Percentiles rank a stretch among this genome's conserved stretches.
Conservation (phyloP, 2,113 vertebrate genomes). For the Aegotheles bennettii region DNA sequence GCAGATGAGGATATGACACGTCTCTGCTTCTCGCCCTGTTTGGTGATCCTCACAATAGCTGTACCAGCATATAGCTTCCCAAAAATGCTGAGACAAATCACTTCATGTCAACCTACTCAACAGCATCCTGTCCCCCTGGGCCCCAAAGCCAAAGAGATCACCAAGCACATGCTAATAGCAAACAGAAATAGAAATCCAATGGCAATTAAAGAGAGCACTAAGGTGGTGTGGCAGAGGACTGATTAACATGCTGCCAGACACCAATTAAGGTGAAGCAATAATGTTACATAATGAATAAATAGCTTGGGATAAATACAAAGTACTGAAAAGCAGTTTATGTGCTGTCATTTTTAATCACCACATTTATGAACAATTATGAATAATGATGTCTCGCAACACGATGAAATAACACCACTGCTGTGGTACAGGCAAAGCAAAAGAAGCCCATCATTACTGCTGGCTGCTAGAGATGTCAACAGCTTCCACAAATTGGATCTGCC, state of each 20-base stretch:
- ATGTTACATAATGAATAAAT: conserved; percentile 33
- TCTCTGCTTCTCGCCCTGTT: background rate
- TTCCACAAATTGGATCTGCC: background rate
- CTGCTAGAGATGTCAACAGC: background rate
- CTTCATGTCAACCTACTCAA: background rate
- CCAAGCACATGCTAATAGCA: background rate
- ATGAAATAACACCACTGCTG: background rate
- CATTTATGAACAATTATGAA: conserved; percentile 17
- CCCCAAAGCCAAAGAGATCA: background rate
- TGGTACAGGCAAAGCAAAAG: background rate
- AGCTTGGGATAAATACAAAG: background rate
- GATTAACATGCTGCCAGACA: background rate
- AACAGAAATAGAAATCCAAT: background rate
- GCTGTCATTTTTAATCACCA: conserved; percentile 25
- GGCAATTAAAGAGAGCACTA: background rate
- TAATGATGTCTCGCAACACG: background rate
- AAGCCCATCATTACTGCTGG: background rate
- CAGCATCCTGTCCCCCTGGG: background rate
- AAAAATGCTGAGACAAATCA: background rate
- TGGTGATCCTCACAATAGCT: background rate
- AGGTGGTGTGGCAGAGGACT: background rate
- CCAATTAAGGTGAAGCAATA: conserved; percentile 29
- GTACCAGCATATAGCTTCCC: background rate
- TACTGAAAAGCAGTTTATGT: conserved; percentile 27
- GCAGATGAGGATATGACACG: background rate